phyloP scores from a whole-genome alignment of 2,888 invertebrate genomes.

The Agrochola circellaris region DNA sequence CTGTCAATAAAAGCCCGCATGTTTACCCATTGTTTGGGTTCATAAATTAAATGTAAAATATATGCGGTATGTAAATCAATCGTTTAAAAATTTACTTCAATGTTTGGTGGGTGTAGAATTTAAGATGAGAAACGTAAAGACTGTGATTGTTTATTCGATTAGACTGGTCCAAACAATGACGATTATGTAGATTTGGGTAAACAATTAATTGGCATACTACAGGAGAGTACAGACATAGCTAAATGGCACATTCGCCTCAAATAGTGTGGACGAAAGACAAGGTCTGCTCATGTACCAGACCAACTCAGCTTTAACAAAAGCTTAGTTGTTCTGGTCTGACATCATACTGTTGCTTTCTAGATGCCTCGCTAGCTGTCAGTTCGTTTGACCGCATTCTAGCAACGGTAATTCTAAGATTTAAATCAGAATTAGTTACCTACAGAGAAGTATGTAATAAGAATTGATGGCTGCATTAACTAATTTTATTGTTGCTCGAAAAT shows the following conservation, averaged over 20 bases:
- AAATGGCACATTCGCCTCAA: too few species aligned
- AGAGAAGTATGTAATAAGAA: neutral
- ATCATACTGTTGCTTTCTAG: neutral
- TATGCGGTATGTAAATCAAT: constrained; percentile 66
- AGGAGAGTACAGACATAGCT: neutral
- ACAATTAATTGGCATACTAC: neutral
- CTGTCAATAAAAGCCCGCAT: constrained; percentile 86
- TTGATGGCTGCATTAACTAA: neutral
- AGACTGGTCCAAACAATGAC: neutral
- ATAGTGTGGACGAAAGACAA: neutral
- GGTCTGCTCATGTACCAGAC: neutral
- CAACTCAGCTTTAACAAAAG: neutral
- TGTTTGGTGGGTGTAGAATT: neutral
- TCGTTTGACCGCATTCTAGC: neutral
- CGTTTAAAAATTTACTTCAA: constrained; percentile 45
- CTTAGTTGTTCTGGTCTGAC: too few species aligned
- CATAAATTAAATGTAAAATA: constrained; percentile 64
- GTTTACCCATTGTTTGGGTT: constrained; percentile 68
- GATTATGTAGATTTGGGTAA: neutral
- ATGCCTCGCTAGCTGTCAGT: neutral
- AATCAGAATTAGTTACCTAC: neutral
- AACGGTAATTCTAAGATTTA: neutral
- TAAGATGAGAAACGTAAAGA: neutral
- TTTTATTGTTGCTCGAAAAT: neutral
- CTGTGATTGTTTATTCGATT: neutral